Percentiles rank a stretch among this genome's conserved stretches.
These are phyloP conservation scores for Bos indicus DNA, from an alignment of 2,113 vertebrate species.

Conservation along the genomic window DNA sequence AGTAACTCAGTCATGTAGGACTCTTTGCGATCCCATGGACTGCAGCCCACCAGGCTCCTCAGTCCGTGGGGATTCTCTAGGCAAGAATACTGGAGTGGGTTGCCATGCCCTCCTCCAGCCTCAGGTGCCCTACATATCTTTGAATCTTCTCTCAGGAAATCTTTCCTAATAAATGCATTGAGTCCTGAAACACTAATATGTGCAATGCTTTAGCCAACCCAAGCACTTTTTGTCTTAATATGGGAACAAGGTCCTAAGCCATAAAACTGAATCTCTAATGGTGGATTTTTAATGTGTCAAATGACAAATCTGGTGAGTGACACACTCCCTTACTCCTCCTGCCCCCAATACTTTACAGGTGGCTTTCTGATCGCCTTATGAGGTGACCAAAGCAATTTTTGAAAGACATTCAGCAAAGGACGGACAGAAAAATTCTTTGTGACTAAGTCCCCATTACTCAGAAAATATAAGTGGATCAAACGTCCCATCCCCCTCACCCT, in stretches of 20 bases:
- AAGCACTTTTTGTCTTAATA: neutral
- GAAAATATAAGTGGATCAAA: constrained; percentile 34
- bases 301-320: neutral
- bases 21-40: neutral
- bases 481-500: neutral
- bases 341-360: neutral
- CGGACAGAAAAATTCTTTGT: neutral
- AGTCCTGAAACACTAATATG: neutral
- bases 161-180: neutral
- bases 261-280: neutral
- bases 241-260: neutral
- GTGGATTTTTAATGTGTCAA: neutral
- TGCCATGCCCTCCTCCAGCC: neutral
- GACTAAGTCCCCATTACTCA: constrained; percentile 36
- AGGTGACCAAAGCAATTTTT: neutral
- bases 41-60: neutral
- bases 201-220: neutral
- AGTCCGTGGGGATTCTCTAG: neutral
- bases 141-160: neutral
- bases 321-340: neutral
- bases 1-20: neutral
- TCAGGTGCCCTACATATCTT: neutral
- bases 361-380: neutral
- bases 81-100: neutral
- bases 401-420: neutral